These are phyloP conservation scores for Phalacrocorax brasilianus DNA, from an alignment of 2,113 vertebrate genomes.

Conservation along the genomic window DNA sequence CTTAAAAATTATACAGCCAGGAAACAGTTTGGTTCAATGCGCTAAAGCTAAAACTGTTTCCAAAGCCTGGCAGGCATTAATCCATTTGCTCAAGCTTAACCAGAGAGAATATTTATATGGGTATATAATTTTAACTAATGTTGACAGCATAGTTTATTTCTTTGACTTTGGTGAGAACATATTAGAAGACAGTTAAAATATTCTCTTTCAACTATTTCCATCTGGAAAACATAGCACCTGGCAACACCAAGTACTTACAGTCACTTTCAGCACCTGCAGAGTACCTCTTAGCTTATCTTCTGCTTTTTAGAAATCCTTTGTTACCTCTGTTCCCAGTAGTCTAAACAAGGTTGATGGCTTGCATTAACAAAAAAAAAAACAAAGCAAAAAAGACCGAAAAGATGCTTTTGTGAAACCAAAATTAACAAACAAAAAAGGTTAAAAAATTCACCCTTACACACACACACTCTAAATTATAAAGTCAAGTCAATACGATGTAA, in stretches of 20 bases:
- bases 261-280: constrained; percentile 30
- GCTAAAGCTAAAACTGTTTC: constrained; percentile 22
- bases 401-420: background rate
- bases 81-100: background rate
- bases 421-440: background rate
- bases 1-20: background rate
- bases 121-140: background rate
- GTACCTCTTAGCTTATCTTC: constrained; percentile 9
- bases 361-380: background rate
- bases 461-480: background rate
- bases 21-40: constrained; percentile 9
- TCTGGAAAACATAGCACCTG: constrained; percentile 37
- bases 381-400: background rate
- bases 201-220: background rate
- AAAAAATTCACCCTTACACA: background rate
- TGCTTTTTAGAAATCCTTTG: background rate
- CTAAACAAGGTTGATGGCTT: background rate
- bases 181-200: constrained; percentile 1
- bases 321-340: background rate
- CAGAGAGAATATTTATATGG: background rate
- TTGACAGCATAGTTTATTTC: background rate
- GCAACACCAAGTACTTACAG: constrained; percentile 17
- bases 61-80: background rate
- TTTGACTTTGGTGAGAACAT: constrained; percentile 42
- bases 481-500: background rate